phyloP scores from a whole-genome alignment of 2,888 invertebrate species.

The Selenia dentaria region DNA sequence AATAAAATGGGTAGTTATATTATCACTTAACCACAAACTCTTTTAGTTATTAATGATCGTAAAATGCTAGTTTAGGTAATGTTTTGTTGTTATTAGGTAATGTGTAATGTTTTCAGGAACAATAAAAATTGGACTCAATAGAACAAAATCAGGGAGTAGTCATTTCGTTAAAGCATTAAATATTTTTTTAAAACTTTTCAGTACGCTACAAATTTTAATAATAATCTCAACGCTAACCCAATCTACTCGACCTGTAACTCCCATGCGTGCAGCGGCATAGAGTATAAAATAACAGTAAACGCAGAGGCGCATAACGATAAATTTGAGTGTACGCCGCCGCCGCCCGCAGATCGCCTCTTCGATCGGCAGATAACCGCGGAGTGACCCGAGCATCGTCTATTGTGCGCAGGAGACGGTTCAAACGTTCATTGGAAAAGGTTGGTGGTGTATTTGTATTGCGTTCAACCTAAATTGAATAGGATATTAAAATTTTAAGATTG shows the following conservation, averaged over 20 bases:
- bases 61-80: too few species aligned
- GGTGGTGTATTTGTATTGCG: slow-evolving; percentile 10
- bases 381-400: slow-evolving; percentile 70
- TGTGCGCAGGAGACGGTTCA: slow-evolving; percentile 57
- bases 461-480: slow-evolving; percentile 19
- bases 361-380: slow-evolving; percentile 74
- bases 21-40: too few species aligned
- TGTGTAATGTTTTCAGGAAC: too few species aligned
- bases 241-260: slow-evolving; percentile 10
- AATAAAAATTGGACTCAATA: too few species aligned
- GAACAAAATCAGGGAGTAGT: too few species aligned
- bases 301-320: slow-evolving; percentile 68
- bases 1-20: too few species aligned
- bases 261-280: slow-evolving; percentile 43
- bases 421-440: slow-evolving; percentile 43
- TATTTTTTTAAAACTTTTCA: too few species aligned
- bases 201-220: slow-evolving; percentile 6
- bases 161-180: too few species aligned
- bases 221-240: slow-evolving; percentile 1
- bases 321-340: slow-evolving; percentile 63
- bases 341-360: slow-evolving; percentile 63
- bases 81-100: too few species aligned
- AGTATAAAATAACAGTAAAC: slow-evolving; percentile 58
- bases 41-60: too few species aligned
- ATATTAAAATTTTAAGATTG: background rate